Evolutionary conservation across 37 sponge, comb jelly and placozoan species (phyloP), one percentile per base, ranked within the genome.

Genomic region (Haliclona indistincta): DNA sequence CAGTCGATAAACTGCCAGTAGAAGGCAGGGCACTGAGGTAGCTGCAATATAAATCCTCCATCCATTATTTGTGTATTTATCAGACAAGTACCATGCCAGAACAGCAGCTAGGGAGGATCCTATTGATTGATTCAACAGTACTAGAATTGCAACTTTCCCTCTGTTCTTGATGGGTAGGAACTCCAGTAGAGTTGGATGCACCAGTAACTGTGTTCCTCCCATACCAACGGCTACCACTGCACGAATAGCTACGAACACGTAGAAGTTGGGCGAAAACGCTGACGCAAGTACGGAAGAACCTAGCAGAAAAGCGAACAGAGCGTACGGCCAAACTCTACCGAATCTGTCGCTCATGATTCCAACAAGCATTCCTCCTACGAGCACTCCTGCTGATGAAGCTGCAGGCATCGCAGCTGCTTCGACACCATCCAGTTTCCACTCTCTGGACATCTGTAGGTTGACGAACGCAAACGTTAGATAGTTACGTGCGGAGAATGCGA

Each of bases 311-410:
- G 56, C 33, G 29, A 34, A 45, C 17, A 78, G 2, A 1, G 64
- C 63, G 28, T 56, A 86, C 0, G 87, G 81, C 87, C 87, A 86
- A 19, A 79, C 63, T 35, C 87, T 60, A 1, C 87, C 81, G 34
- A 64, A 74, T 11, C 2, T 22, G 51, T 86, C 87, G 35, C 58
- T 60, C 29, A 86, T 29, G 39, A 19, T 64, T 11, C 64, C 43
- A n/a, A 80, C 47, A 15, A 58, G 22, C 33, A 64, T 25, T 0
- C 70, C 70, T 3, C 87, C 87, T 0, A 79, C 1, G 33, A 86
- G 37, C 49, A 79, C 79, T 11, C 44, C n/a, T 3, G 73, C 33
- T 39, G 64, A 44, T 33, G 80, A 79, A 11, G n/a, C 17, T 54
- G 76, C 69, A 35, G 87, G 87, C 0, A 79, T 61, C 35, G 74